Conservation (phyloP, 2,113 vertebrate species). For the Phasianus colchicus region DNA sequence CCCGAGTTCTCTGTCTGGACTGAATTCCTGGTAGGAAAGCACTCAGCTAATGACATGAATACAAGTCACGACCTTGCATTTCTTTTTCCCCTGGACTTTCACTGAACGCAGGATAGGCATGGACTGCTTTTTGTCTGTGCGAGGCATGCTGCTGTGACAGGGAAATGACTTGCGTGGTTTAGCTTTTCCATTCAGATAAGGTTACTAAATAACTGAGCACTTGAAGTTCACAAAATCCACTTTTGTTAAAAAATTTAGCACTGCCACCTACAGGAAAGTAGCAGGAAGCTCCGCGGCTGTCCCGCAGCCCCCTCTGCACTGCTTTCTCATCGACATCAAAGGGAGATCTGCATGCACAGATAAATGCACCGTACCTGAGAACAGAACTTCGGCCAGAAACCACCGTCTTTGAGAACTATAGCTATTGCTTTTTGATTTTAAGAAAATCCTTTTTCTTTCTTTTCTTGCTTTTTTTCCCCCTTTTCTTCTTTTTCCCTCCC, state of each 20-base stretch:
- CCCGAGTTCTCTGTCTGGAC: neutral
- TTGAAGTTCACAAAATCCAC: neutral
- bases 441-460: neutral
- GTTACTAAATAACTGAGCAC: neutral
- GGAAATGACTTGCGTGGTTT: neutral
- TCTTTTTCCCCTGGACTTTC: neutral
- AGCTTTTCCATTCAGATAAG: neutral
- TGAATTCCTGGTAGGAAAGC: neutral
- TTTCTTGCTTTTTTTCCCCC: neutral
- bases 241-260: constrained; percentile 67
- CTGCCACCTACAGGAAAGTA: constrained; percentile 72
- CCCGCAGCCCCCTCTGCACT: neutral
- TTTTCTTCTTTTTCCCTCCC: fast-evolving
- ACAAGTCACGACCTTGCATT: neutral
- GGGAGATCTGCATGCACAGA: constrained; percentile 44
- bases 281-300: neutral
- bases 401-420: constrained; percentile 57
- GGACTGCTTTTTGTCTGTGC: neutral
- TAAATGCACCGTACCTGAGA: constrained; percentile 50
- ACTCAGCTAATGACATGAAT: neutral
- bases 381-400: constrained; percentile 42
- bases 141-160: neutral
- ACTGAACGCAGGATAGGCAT: neutral
- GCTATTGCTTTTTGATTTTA: constrained; percentile 37
- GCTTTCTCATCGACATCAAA: constrained; percentile 56